phyloP scores from a whole-genome alignment of 2,888 invertebrate species.

The Troides oblongomaculatus region DNA sequence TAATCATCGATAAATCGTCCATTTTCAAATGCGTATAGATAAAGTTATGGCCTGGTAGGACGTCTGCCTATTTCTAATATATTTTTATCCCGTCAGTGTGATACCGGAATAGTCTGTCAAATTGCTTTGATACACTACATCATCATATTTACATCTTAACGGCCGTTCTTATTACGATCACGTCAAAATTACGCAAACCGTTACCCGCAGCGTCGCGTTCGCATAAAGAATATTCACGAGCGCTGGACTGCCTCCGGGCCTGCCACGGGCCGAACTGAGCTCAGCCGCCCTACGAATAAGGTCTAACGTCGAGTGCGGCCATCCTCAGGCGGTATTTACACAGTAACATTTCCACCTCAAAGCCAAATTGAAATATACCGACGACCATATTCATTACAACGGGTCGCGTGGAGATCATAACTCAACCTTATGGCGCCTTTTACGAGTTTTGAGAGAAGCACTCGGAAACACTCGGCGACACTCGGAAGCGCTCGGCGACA shows the following conservation, averaged over 20 bases:
- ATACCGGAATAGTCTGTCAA: too few species aligned
- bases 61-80: too few species aligned
- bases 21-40: too few species aligned
- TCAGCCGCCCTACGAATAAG: fast-evolving
- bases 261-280: neutral
- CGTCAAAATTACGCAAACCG: constrained; percentile 20
- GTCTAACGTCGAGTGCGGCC: neutral
- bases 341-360: constrained; percentile 45
- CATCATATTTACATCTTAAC: neutral
- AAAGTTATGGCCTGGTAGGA: too few species aligned
- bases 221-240: constrained; percentile 24
- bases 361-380: constrained; percentile 74
- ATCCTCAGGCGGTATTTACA: constrained; percentile 39
- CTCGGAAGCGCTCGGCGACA: constrained; percentile 49
- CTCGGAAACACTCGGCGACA: constrained; percentile 52
- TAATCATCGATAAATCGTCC: too few species aligned
- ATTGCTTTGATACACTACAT: too few species aligned
- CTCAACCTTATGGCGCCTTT: constrained; percentile 72
- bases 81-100: too few species aligned
- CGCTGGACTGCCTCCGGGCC: neutral
- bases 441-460: constrained; percentile 68
- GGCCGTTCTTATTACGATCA: constrained; percentile 15
- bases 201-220: constrained; percentile 23
- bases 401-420: constrained; percentile 57
- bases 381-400: constrained; percentile 70